A percentile compares a stretch with the other conserved stretches of the same genome.
These are phyloP conservation scores for Bovichtus variegatus DNA, from an alignment of 2,797 vertebrate species.

Conservation along the genomic window DNA sequence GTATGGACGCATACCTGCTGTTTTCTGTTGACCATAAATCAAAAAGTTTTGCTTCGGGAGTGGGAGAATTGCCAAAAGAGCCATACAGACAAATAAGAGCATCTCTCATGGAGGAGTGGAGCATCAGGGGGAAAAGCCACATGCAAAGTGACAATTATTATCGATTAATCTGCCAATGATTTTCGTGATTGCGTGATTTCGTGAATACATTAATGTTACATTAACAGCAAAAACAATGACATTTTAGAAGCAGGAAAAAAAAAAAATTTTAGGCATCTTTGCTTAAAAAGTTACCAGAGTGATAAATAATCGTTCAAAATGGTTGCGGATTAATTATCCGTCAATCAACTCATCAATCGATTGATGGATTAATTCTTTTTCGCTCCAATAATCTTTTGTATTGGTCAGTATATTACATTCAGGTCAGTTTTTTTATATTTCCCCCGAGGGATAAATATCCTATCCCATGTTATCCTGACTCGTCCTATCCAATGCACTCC, in stretches of 20 bases:
- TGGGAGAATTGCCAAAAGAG: neutral
- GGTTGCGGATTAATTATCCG: too few species aligned
- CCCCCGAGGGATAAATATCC: neutral
- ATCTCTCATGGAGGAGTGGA: neutral
- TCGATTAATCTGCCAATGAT: neutral
- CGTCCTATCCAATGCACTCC: neutral
- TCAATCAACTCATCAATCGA: too few species aligned
- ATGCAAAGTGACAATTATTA: neutral
- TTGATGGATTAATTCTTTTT: too few species aligned
- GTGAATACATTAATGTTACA: too few species aligned
- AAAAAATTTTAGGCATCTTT: neutral
- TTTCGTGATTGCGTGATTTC: too few species aligned
- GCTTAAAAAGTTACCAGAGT: neutral
- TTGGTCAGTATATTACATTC: neutral
- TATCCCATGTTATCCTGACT: neutral
- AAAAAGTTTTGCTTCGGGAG: neutral
- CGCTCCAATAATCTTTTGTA: too few species aligned
- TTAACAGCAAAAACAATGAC: neutral
- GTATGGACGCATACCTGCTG: conserved; percentile 3
- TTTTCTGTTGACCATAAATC: neutral
- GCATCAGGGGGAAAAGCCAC: neutral
- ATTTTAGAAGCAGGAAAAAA: neutral
- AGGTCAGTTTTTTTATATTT: neutral
- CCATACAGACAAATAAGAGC: neutral
- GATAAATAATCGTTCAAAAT: neutral